Conservation (phyloP, 2,888 invertebrate species). For the Clanis bilineata region DNA sequence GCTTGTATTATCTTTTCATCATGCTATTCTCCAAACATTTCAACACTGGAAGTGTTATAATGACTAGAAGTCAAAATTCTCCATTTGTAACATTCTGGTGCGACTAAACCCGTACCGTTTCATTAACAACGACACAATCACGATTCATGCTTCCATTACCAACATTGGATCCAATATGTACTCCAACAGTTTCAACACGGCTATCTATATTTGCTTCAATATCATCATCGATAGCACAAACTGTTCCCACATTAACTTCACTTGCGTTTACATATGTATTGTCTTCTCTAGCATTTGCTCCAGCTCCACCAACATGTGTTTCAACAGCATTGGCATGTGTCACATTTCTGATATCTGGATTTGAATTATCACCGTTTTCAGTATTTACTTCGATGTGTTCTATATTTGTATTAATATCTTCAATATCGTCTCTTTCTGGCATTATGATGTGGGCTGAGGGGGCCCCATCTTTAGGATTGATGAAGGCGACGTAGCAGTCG, state of each 20-base stretch:
- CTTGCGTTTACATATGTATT: neutral
- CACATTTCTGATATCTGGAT: neutral
- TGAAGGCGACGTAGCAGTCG: slow-evolving; percentile 51
- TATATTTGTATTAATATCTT: neutral
- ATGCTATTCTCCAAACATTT: neutral
- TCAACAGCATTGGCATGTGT: neutral
- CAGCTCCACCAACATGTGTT: neutral
- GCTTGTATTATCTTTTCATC: too few species aligned
- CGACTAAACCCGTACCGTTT: neutral
- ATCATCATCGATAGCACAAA: neutral
- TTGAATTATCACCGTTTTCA: neutral
- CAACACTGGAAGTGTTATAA: neutral
- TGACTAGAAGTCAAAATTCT: neutral
- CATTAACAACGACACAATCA: neutral
- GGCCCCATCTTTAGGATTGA: slow-evolving; percentile 42
- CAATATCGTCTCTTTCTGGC: neutral
- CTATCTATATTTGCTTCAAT: neutral
- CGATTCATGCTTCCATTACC: neutral
- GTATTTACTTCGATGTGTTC: neutral
- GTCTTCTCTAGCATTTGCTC: neutral
- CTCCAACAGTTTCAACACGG: neutral
- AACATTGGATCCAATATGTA: neutral
- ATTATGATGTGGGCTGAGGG: neutral
- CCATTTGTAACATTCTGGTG: neutral
- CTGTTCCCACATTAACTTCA: neutral